Conservation (phyloP, 2,797 vertebrate genomes). For the Chromis chromis region DNA sequence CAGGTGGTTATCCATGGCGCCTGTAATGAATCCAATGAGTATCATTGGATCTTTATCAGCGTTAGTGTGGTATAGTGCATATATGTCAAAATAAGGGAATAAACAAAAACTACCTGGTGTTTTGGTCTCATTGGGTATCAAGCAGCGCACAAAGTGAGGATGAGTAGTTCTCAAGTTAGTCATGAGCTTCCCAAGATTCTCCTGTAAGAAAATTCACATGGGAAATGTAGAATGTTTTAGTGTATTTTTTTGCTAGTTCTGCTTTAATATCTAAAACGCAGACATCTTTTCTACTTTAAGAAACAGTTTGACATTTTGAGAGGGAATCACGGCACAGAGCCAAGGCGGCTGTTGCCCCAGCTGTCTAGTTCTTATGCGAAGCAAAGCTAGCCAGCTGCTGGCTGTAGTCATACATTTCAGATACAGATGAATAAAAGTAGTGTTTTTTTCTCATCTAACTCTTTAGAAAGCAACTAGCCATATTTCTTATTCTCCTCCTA, state of each 20-base stretch:
- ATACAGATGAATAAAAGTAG: no score
- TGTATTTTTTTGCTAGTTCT: no score
- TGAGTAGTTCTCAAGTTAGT: constrained; percentile 89
- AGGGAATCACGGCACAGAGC: no score
- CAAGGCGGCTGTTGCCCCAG: no score
- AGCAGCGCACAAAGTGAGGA: constrained; percentile 91
- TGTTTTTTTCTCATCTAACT: constrained; percentile 39
- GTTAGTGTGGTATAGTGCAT: no score
- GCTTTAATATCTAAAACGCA: no score
- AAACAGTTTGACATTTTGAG: no score
- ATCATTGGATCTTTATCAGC: background rate
- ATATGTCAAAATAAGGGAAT: background rate
- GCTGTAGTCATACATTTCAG: background rate
- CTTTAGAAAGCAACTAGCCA: no score
- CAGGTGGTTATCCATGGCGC: constrained; percentile 68
- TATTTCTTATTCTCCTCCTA: no score
- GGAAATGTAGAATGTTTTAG: no score
- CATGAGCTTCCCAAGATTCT: constrained; percentile 93
- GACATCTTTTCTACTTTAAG: no score
- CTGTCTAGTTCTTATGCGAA: no score
- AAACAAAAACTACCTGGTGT: constrained; percentile 84
- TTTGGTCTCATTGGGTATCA: constrained; percentile 93
- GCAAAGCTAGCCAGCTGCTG: background rate
- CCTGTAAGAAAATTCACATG: constrained; percentile 73
- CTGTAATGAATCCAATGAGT: background rate